These are phyloP conservation scores for Sialia sialis DNA, from an alignment of 2,113 vertebrate species.

Conservation along the genomic window DNA sequence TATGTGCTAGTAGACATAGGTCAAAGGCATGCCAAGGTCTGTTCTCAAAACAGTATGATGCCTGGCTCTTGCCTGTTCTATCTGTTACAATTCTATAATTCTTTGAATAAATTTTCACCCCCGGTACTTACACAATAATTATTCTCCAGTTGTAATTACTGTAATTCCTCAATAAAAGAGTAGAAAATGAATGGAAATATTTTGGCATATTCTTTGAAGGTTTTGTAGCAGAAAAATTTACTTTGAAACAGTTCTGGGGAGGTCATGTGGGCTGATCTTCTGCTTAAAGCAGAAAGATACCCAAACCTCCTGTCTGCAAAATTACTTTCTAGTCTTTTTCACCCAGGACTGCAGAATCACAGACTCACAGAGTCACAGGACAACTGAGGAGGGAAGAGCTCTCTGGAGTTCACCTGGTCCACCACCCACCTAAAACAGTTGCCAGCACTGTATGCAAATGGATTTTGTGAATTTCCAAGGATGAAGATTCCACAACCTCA, in stretches of 20 bases:
- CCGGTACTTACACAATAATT: neutral
- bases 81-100: neutral
- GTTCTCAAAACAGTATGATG: neutral
- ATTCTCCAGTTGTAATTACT: neutral
- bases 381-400: neutral
- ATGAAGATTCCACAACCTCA: neutral
- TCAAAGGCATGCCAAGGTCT: neutral
- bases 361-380: neutral
- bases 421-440: neutral
- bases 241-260: neutral
- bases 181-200: neutral
- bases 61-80: neutral
- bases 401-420: neutral
- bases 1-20: neutral
- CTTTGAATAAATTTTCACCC: neutral
- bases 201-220: neutral
- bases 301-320: neutral
- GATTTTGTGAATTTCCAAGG: neutral
- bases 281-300: neutral
- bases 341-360: too few species aligned
- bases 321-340: neutral
- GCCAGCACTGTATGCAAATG: neutral
- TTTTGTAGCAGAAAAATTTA: neutral
- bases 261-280: neutral
- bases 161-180: neutral